Evolutionary conservation across 2,113 vertebrate species (phyloP).

Genomic region (Ellobius talpinus): DNA sequence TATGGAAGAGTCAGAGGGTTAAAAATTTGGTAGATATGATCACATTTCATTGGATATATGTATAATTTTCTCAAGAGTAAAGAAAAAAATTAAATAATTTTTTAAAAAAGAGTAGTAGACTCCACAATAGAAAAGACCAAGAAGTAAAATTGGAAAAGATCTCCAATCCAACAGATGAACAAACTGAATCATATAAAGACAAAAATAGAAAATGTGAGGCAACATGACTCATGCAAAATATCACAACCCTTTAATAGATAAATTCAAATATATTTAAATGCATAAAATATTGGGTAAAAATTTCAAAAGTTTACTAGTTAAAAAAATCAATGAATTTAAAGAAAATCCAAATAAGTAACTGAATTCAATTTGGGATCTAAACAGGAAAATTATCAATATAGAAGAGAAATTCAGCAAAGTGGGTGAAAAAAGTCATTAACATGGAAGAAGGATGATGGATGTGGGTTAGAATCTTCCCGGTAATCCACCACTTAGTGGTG

Average conservation of each 20-base stretch:
- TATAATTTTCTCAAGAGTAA: neutral
- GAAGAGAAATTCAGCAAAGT: neutral
- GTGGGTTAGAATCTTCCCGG: too few species aligned
- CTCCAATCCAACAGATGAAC: neutral
- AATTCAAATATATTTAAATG: neutral
- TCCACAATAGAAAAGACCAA: neutral
- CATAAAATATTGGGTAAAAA: neutral
- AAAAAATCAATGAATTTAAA: neutral
- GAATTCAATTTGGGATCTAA: neutral
- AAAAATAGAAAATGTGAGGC: neutral
- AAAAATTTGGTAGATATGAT: neutral
- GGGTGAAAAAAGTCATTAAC: neutral
- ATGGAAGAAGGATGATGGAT: neutral
- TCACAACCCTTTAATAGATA: neutral
- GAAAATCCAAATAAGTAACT: neutral
- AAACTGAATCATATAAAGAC: neutral
- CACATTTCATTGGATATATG: neutral
- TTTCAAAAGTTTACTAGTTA: neutral
- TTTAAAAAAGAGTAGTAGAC: neutral
- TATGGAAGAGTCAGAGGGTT: too few species aligned
- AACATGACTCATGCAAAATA: neutral
- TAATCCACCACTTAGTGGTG: too few species aligned
- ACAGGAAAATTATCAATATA: neutral
- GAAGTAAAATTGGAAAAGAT: neutral
- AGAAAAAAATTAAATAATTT: neutral